phyloP scores from a whole-genome alignment of 2,888 invertebrate genomes.

The Thecocarcelia acutangulata region DNA sequence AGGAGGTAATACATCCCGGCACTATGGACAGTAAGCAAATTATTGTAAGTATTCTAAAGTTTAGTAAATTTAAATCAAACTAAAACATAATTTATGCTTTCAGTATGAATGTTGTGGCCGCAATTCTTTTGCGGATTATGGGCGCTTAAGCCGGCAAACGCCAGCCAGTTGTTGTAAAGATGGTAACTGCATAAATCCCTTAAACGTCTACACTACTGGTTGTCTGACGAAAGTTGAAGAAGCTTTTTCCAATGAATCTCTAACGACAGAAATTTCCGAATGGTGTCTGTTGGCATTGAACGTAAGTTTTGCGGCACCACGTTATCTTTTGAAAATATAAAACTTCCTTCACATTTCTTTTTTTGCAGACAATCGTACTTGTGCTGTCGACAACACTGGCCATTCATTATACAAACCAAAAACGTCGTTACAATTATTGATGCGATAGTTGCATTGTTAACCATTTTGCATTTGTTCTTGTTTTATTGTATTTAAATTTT shows the following conservation, averaged over 20 bases:
- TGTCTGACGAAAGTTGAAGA: constrained; percentile 75
- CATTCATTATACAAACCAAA: constrained; percentile 77
- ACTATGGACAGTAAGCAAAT: constrained; percentile 75
- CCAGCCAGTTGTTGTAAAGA: constrained; percentile 77
- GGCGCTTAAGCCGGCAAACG: constrained; percentile 68
- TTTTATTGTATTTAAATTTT: constrained; percentile 30
- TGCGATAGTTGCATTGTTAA: constrained; percentile 35
- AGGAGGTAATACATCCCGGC: constrained; percentile 73
- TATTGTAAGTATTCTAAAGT: constrained; percentile 70
- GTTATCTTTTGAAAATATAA: neutral
- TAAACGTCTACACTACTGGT: constrained; percentile 74
- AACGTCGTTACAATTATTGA: constrained; percentile 76
- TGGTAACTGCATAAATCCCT: constrained; percentile 75
- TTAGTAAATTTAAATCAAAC: neutral
- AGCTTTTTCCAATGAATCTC: constrained; percentile 74
- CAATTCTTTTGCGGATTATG: constrained; percentile 75
- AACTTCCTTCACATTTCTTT: constrained; percentile 5
- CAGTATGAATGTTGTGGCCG: constrained; percentile 78
- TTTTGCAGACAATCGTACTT: constrained; percentile 73
- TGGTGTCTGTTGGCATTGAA: constrained; percentile 76
- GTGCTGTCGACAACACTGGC: constrained; percentile 74
- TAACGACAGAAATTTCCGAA: constrained; percentile 72
- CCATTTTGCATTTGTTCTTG: constrained; percentile 17
- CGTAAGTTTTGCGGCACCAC: constrained; percentile 69
- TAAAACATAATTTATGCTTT: neutral